A percentile compares a stretch with the other conserved stretches of the same genome.
These are phyloP conservation scores for Conger conger DNA, from an alignment of 2,113 vertebrate genomes.

Conservation along the genomic window DNA sequence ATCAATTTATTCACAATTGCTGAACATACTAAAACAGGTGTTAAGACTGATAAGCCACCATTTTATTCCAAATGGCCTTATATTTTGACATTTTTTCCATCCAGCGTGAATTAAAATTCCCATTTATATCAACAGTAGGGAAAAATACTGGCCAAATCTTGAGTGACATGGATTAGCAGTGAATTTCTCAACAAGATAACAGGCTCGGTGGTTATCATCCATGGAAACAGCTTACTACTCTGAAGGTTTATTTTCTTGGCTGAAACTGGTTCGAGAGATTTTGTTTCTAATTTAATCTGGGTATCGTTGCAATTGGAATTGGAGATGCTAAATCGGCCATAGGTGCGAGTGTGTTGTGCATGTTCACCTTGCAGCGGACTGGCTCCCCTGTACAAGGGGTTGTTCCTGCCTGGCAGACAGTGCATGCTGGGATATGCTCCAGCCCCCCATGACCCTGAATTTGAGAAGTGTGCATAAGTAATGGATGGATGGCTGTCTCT, in stretches of 20 bases:
- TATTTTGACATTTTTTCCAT: neutral
- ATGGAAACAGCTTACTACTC: constrained; percentile 32
- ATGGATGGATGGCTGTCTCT: too few species aligned
- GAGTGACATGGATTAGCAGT: constrained; percentile 46
- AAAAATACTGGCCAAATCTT: constrained; percentile 42
- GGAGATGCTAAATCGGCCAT: too few species aligned
- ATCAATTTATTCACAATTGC: neutral
- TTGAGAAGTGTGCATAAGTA: too few species aligned
- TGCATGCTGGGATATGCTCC: too few species aligned
- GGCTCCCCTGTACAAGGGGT: too few species aligned
- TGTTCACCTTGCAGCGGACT: too few species aligned
- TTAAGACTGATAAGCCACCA: constrained; percentile 42
- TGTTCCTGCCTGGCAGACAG: too few species aligned
- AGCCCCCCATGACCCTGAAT: too few species aligned
- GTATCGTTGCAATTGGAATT: neutral
- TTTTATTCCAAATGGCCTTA: neutral
- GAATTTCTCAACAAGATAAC: constrained; percentile 37
- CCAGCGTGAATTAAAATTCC: constrained; percentile 26
- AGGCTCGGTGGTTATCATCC: constrained; percentile 39
- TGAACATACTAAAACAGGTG: neutral
- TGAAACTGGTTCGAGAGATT: neutral
- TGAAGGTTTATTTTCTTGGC: neutral
- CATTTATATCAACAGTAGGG: constrained; percentile 39
- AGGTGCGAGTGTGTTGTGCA: too few species aligned
- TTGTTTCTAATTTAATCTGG: neutral